Percentiles rank a stretch among this genome's conserved stretches.
Evolutionary conservation across 2,113 vertebrate genomes (phyloP).

Genomic region (Mormyrus lacerda): DNA sequence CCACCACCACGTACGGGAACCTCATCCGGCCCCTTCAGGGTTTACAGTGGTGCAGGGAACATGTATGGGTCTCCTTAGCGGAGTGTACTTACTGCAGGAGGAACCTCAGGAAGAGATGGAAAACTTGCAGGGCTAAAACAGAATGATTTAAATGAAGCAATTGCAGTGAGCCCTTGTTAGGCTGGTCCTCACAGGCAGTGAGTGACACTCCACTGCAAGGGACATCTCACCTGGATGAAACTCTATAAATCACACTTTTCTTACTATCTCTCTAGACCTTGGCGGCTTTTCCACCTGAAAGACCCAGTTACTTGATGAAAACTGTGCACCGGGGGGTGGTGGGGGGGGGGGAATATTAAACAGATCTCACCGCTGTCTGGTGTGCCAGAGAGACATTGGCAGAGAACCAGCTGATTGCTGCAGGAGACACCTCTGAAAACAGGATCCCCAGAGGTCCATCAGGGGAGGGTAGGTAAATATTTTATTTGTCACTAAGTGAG

Average conservation of each 20-base stretch:
- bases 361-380: not conserved
- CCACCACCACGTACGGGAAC: not conserved
- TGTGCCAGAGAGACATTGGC: slow-evolving; percentile 12
- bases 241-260: not conserved
- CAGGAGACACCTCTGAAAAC: slow-evolving; percentile 33
- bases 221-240: not conserved
- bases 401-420: slow-evolving; percentile 40
- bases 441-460: slow-evolving; percentile 32
- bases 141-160: not conserved
- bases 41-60: not conserved
- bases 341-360: not conserved
- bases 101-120: not conserved
- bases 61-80: not conserved
- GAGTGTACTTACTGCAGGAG: slow-evolving; percentile 40
- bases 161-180: not conserved
- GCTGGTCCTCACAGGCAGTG: not conserved
- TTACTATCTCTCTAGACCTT: not conserved
- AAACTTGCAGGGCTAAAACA: not conserved
- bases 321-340: not conserved
- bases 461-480: slow-evolving; percentile 21
- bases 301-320: not conserved
- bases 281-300: not conserved
- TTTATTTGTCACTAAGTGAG: not conserved
- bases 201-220: not conserved
- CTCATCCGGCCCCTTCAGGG: not conserved